A percentile compares a stretch with the other conserved stretches of the same genome.
phyloP scores from a whole-genome alignment of 2,888 invertebrate genomes.

The Drepana falcataria region DNA sequence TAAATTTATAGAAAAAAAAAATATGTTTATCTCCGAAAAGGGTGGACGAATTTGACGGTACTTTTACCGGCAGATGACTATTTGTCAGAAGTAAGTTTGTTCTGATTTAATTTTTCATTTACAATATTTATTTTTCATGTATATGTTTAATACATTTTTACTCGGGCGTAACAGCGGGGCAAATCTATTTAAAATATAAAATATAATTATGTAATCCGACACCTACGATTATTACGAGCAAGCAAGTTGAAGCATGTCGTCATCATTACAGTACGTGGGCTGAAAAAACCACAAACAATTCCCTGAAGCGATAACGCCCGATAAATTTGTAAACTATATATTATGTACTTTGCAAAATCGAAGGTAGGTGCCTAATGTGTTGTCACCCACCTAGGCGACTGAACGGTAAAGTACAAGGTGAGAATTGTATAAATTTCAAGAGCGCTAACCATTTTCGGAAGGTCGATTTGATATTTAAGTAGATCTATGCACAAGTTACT shows the following conservation, averaged over 20 bases:
- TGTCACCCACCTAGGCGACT: conserved; percentile 21
- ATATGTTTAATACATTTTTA: too few relatives aligned
- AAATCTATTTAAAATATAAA: conserved; percentile 2
- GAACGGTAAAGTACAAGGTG: conserved; percentile 31
- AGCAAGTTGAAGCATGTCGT: conserved; percentile 3
- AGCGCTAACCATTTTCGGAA: not conserved
- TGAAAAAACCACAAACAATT: conserved; percentile 15
- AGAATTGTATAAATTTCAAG: not conserved
- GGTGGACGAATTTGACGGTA: too few relatives aligned
- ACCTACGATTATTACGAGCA: conserved; percentile 2
- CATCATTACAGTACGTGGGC: conserved; percentile 7
- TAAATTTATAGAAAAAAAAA: too few relatives aligned
- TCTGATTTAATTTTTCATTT: too few relatives aligned
- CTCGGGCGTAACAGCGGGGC: too few relatives aligned
- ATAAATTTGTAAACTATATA: conserved; percentile 14
- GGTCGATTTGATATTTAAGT: too few relatives aligned
- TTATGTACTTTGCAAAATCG: conserved; percentile 13
- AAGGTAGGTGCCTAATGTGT: conserved; percentile 15
- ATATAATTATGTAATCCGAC: conserved; percentile 4
- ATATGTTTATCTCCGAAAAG: too few relatives aligned
- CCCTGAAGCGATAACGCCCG: conserved; percentile 19
- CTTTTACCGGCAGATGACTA: too few relatives aligned
- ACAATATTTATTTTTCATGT: too few relatives aligned
- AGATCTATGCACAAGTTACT: not conserved
- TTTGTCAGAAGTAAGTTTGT: too few relatives aligned